Evolutionary conservation across 2,888 invertebrate genomes (phyloP), one percentile per base, ranked within the genome.

Genomic region (Germaria angustata): DNA sequence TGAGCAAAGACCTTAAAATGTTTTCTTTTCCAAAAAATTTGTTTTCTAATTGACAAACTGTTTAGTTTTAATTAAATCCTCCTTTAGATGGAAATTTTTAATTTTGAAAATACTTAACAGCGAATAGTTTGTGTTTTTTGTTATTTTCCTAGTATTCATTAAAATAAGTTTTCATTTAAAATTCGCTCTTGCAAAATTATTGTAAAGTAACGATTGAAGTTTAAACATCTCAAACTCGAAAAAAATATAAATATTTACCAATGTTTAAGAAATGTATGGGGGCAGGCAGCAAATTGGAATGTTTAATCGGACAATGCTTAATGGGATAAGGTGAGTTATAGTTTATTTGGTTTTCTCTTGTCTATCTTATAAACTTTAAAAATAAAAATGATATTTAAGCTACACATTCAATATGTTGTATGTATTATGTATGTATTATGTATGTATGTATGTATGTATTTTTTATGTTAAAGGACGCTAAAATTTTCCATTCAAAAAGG

Each of bases 401-500:
- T 82, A 76, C 57, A 75, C 82, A 68, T 66, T 66, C 28, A 66
- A 66, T 79, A 59, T 59, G 41, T 66, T 66, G 32, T 63, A 5
- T 5, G 28, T 28, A 28, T 57, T 69, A 46, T 77, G 71, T 73
- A 41, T 66, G 28, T 28, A 28, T 44, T 61, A 46, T 76, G 73
- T 79, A 36, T 69, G 53, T 57, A n/a, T 59, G 34, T 80, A 46
- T 77, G 71, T 73, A 41, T 66, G 28, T 28, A 28, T 44, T 61
- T 55, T 76, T 75, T 79, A 36, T 69, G 53, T 57, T 80, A 66
- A 80, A 82, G 82, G 82, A 82, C 82, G 82, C 82, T 82, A 82
- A 80, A 79, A 82, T 71, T 82, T 82, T 82, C 82, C 82, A 82
- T 82, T 82, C 79, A 79, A 82, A 82, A 82, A 82, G 82, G 82